A percentile compares a stretch with the other conserved stretches of the same genome.
Conservation (phyloP, 2,797 vertebrate species). For the Ciconia nigra region DNA sequence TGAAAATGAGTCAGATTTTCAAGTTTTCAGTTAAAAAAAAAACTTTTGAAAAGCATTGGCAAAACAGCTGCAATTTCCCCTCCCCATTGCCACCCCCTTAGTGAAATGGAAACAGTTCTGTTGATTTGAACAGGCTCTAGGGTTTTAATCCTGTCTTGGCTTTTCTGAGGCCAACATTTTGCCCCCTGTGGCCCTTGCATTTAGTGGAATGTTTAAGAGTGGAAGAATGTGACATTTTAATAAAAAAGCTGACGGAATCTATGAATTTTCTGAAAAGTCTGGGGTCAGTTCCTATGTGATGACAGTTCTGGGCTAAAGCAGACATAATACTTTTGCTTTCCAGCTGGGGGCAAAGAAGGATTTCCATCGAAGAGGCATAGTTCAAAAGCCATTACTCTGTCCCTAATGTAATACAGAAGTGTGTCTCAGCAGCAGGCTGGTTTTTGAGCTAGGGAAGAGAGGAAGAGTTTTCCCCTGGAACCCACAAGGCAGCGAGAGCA, state of each 20-base stretch:
- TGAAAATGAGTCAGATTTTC: constrained; percentile 28
- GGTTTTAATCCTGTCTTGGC: neutral
- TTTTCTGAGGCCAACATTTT: neutral
- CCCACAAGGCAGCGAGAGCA: neutral
- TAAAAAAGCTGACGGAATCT: constrained; percentile 3
- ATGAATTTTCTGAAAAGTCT: constrained; percentile 11
- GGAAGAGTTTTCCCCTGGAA: neutral
- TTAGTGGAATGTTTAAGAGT: constrained; percentile 6
- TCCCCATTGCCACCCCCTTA: neutral
- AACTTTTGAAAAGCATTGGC: neutral
- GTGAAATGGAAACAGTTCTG: neutral
- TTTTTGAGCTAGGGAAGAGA: neutral
- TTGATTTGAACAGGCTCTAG: neutral
- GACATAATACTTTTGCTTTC: neutral
- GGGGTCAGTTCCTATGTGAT: constrained; percentile 8
- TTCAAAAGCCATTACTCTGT: neutral
- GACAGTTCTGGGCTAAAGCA: neutral
- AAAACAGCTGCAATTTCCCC: neutral
- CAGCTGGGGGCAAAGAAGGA: neutral
- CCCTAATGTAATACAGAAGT: neutral
- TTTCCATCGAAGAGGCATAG: neutral
- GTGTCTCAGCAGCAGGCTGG: neutral
- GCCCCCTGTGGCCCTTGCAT: neutral
- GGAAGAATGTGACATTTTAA: constrained; percentile 14
- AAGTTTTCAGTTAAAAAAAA: neutral